These are phyloP conservation scores for Psylliodes chrysocephalus DNA, from an alignment of 2,888 invertebrate genomes.

Conservation along the genomic window DNA sequence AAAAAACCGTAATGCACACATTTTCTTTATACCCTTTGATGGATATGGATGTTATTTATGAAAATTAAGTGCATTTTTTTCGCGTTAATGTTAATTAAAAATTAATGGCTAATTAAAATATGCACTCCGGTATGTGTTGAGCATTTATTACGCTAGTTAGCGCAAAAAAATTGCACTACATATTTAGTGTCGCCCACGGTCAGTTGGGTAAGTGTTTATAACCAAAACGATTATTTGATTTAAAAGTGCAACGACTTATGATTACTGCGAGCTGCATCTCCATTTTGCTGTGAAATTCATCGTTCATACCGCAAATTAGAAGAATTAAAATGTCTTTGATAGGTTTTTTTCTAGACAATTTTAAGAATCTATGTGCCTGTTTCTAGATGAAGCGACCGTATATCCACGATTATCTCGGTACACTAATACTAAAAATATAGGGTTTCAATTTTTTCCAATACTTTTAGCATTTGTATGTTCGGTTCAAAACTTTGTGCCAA, in stretches of 20 bases:
- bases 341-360: too few species aligned
- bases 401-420: too few species aligned
- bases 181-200: constrained; percentile 2
- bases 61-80: constrained; percentile 33
- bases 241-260: background rate
- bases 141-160: constrained; percentile 3
- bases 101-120: constrained; percentile 38
- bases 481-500: too few species aligned
- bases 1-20: background rate
- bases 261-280: too few species aligned
- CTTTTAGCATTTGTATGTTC: too few species aligned
- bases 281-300: too few species aligned
- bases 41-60: constrained; percentile 22
- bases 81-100: constrained; percentile 33
- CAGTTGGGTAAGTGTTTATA: constrained; percentile 1
- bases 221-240: background rate
- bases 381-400: too few species aligned
- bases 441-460: too few species aligned
- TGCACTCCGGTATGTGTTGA: constrained; percentile 7
- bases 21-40: background rate
- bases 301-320: too few species aligned
- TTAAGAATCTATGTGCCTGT: too few species aligned
- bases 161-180: constrained; percentile 7
- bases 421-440: too few species aligned
- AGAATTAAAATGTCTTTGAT: too few species aligned